phyloP scores from a whole-genome alignment of 2,797 vertebrate species.

The Aphelocoma californica region DNA sequence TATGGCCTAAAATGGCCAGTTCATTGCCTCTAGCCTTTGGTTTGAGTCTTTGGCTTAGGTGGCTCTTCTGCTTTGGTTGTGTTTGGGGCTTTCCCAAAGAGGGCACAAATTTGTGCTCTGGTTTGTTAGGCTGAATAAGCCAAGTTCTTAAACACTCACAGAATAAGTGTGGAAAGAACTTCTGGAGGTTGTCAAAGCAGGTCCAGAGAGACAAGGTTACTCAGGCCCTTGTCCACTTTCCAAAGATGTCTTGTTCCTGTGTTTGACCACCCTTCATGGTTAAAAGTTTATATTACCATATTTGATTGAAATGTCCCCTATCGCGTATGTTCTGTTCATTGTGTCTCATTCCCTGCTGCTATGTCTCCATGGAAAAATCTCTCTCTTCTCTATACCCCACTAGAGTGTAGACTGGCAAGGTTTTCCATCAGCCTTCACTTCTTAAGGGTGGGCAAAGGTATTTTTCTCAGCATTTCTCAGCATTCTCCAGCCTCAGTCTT shows the following conservation, averaged over 20 bases:
- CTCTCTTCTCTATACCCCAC: neutral
- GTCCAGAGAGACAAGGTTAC: neutral
- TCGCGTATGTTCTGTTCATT: neutral
- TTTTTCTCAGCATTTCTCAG: neutral
- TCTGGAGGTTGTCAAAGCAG: neutral
- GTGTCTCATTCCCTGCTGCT: neutral
- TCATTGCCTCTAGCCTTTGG: neutral
- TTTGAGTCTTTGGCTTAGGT: neutral
- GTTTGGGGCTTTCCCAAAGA: neutral
- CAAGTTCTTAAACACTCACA: fast-evolving
- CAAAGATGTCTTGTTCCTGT: neutral
- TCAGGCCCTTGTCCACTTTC: neutral
- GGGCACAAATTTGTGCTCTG: neutral
- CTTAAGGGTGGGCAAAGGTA: neutral
- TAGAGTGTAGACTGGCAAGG: neutral
- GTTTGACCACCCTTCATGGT: neutral
- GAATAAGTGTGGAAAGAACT: neutral
- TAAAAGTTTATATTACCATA: neutral
- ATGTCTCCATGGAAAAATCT: neutral
- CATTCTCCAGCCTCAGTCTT: neutral
- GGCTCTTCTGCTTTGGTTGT: neutral
- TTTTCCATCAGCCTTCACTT: neutral
- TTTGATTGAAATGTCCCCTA: neutral
- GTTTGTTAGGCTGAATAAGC: neutral
- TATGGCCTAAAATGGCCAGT: neutral